These are phyloP conservation scores for Acipenser ruthenus DNA, from an alignment of 2,797 vertebrate genomes.

Conservation along the genomic window DNA sequence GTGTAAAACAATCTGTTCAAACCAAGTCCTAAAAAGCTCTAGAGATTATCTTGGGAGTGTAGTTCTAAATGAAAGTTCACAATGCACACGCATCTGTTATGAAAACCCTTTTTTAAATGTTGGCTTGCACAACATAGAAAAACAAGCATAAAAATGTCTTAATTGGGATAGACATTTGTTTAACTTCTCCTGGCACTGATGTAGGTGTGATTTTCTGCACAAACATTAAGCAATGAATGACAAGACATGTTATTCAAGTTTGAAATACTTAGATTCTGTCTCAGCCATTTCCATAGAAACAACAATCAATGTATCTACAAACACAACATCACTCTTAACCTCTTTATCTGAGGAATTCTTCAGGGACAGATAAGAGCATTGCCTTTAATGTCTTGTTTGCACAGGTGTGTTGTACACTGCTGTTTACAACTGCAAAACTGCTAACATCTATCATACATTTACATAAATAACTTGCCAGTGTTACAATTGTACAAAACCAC, in stretches of 20 bases:
- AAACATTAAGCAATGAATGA: constrained; percentile 2
- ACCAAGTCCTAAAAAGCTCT: constrained; percentile 27
- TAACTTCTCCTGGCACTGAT: neutral
- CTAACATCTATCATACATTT: neutral
- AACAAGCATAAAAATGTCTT: neutral
- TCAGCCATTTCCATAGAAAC: constrained; percentile 2
- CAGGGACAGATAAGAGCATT: neutral
- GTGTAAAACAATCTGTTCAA: constrained; percentile 39
- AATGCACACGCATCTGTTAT: constrained; percentile 1
- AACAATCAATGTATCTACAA: neutral
- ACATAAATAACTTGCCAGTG: neutral
- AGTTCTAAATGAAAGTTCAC: constrained; percentile 25
- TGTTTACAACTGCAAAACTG: neutral
- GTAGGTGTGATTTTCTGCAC: neutral
- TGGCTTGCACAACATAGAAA: constrained; percentile 15
- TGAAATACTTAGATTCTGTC: neutral
- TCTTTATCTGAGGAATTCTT: neutral
- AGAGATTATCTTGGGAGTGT: constrained; percentile 20
- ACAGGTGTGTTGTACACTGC: neutral
- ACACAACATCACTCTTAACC: neutral
- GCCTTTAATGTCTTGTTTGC: neutral
- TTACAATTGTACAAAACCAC: neutral
- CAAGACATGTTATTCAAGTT: constrained; percentile 4
- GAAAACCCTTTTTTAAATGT: constrained; percentile 25
- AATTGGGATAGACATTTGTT: constrained; percentile 1